These are phyloP conservation scores for Smittia sp. DNA, from an alignment of 2,888 invertebrate species.

Conservation along the genomic window DNA sequence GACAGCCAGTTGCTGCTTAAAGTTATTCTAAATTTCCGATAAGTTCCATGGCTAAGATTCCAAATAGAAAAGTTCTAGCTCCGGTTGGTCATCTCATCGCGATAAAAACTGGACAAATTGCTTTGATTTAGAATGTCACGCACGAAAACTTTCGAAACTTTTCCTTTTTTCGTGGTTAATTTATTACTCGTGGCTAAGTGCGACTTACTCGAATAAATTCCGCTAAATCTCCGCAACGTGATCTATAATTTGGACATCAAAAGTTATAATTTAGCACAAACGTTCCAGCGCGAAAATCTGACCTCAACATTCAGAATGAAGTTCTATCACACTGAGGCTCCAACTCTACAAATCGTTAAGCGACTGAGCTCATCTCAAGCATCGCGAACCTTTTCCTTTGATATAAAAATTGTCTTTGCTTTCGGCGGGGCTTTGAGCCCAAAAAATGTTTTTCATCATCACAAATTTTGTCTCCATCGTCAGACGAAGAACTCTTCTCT, in stretches of 20 bases:
- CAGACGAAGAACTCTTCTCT: too few species aligned
- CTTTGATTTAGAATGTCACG: conserved; percentile 3
- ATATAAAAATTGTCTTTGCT: conserved; percentile 8
- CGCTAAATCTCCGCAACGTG: neutral
- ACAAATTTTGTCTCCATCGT: neutral
- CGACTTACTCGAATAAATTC: neutral
- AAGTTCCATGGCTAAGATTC: neutral
- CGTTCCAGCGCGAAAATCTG: neutral
- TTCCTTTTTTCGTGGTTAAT: neutral
- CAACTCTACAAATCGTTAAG: neutral
- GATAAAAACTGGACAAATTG: neutral
- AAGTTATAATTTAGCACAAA: neutral
- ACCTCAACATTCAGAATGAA: neutral
- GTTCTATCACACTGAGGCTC: neutral
- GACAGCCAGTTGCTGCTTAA: too few species aligned
- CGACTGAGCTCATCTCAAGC: too few species aligned
- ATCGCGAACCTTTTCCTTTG: neutral
- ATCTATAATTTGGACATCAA: conserved; percentile 1
- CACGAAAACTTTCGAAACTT: neutral
- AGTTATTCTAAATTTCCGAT: neutral
- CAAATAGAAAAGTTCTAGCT: neutral
- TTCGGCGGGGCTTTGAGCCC: neutral
- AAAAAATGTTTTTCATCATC: neutral
- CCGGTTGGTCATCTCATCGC: neutral
- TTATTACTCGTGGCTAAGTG: neutral